Percentiles rank a stretch among this genome's conserved stretches.
Evolutionary conservation across 2,797 vertebrate species (phyloP).

Genomic region (Microctenopoma steveboyesi): DNA sequence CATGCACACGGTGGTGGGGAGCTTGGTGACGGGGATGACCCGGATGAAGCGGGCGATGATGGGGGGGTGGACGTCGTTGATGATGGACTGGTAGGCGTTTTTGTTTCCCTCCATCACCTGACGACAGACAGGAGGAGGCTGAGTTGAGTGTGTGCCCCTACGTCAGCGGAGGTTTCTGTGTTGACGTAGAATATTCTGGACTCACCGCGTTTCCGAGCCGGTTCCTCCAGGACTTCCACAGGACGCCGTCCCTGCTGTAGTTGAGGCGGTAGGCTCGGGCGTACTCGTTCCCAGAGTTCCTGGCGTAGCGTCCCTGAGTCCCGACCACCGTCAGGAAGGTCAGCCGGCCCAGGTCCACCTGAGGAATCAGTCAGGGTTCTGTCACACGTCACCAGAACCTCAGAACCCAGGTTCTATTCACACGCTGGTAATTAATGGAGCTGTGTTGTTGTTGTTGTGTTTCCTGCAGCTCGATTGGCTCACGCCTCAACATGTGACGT

Average conservation of each 20-base stretch:
- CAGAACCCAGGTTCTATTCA: no score
- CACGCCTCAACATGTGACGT: no score
- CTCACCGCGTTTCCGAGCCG: constrained; percentile 84
- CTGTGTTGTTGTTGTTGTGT: no score
- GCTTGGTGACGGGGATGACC: constrained; percentile 86
- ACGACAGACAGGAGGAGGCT: neutral
- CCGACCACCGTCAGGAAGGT: constrained; percentile 90
- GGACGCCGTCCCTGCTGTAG: constrained; percentile 88
- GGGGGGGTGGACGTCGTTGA: constrained; percentile 89
- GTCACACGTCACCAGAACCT: neutral
- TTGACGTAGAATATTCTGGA: no score
- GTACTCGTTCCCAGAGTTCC: constrained; percentile 88
- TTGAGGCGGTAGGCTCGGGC: constrained; percentile 88
- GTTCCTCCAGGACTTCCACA: constrained; percentile 90
- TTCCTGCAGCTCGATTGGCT: no score
- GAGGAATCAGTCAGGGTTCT: constrained; percentile 20
- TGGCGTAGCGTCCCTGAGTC: constrained; percentile 90
- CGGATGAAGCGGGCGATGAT: constrained; percentile 88
- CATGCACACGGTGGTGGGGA: constrained; percentile 90
- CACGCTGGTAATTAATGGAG: no score
- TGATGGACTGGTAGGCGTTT: constrained; percentile 85
- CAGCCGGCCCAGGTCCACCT: constrained; percentile 89
- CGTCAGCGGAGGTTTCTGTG: no score
- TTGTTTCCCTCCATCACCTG: constrained; percentile 89
- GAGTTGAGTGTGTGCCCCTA: no score